Percentiles rank a stretch among this genome's conserved stretches.
Conservation (phyloP, 2,888 invertebrate species). For the Cataglyphis altisquamis region DNA sequence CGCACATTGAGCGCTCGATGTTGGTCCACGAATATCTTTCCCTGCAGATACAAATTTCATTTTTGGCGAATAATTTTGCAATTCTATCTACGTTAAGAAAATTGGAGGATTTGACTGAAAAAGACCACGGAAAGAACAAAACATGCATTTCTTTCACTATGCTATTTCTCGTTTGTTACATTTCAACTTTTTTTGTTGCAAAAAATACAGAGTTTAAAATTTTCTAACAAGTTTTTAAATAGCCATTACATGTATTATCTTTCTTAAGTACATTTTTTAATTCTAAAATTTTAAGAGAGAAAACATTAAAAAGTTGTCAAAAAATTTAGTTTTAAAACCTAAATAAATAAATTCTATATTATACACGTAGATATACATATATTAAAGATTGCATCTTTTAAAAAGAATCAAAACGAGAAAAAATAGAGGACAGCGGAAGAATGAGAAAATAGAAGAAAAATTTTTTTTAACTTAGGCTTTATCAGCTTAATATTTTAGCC, state of each 20-base stretch:
- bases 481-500: background rate
- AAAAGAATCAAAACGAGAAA: background rate
- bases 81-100: background rate
- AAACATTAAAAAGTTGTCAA: background rate
- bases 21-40: background rate
- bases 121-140: background rate
- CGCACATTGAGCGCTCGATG: slow-evolving; percentile 9
- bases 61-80: background rate
- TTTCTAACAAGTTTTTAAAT: background rate
- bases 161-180: background rate
- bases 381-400: background rate
- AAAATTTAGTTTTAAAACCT: background rate
- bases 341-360: slow-evolving; percentile 10
- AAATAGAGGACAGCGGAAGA: background rate
- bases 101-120: background rate
- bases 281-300: background rate
- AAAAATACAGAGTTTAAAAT: background rate
- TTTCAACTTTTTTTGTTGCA: background rate
- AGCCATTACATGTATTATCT: background rate
- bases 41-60: background rate
- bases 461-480: background rate
- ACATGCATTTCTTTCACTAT: background rate
- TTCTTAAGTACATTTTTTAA: background rate
- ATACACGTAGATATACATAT: background rate
- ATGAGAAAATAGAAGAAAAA: background rate